phyloP scores from a whole-genome alignment of 1,140 invertebrate genomes.

The Samia ricini region DNA sequence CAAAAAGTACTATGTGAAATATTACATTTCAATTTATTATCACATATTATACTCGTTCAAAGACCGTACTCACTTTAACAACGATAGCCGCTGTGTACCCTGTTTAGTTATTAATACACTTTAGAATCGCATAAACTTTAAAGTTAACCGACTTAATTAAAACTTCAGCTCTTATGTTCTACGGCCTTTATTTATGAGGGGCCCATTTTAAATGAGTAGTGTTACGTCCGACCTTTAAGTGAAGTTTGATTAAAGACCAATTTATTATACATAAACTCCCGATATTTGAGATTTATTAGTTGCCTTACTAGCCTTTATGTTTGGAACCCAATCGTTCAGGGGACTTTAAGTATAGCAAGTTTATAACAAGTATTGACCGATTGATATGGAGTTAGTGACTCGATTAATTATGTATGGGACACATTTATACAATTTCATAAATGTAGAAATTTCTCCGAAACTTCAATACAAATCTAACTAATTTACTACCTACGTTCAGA shows the following conservation, averaged over 20 bases:
- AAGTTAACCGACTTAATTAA: constrained; percentile 12
- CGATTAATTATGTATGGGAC: no score
- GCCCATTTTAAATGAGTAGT: constrained; percentile 8
- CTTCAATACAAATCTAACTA: no score
- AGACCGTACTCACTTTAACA: constrained; percentile 4
- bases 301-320: background rate
- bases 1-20: no score
- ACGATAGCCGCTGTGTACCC: background rate
- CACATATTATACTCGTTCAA: background rate
- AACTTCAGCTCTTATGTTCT: constrained; percentile 10
- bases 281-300: background rate
- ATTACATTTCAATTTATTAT: no score
- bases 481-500: no score
- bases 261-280: constrained; percentile 8
- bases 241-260: constrained; percentile 14
- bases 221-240: constrained; percentile 6
- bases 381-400: background rate
- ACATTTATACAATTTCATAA: no score
- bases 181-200: constrained; percentile 7
- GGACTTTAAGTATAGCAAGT: background rate
- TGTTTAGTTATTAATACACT: constrained; percentile 22
- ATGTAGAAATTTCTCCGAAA: no score
- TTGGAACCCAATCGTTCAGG: background rate
- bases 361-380: background rate
- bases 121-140: constrained; percentile 21